Evolutionary conservation across 1,140 invertebrate genomes (phyloP), one percentile per base, ranked within the genome.

Genomic region (Drosophila ambigua): DNA sequence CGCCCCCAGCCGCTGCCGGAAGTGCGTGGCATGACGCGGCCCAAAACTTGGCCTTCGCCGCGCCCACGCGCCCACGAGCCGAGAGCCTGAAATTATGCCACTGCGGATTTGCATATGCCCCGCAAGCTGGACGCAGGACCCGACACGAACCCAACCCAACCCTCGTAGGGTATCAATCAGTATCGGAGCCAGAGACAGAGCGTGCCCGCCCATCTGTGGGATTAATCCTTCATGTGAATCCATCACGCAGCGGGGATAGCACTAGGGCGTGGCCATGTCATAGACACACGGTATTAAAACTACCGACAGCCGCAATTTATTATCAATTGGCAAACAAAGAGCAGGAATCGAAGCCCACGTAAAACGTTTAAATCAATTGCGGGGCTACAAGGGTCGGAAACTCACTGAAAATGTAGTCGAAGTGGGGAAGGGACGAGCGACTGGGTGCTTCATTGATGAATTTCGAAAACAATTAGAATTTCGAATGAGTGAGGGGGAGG

Each of bases 391-490:
- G 24, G 35, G 11, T 2, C 20, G 44, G 51, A 48, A 60, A 44
- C 55, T 45, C 53, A 59, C 58, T 65, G 72, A 48, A 65, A 20
- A 20, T 20, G 20, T 20, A 20, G 20, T 20, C 20, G 2, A 20
- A 1, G 20, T 20, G 20, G 28, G 15, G n/a, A 16, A 16, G 24
- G 57, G 28, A n/a, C 48, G 52, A 39, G 50, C 43, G 61, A 67
- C 60, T 63, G 50, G n/a, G 13, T 43, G 50, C n/a, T 57, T 41
- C 64, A 84, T 79, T 84, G 80, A 84, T 80, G 80, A 84, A 84
- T 84, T 80, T 61, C 59, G 48, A 75, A 81, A 88, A 83, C 83
- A 88, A 88, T 88, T 88, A 88, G 83, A 88, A 88, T 88, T 88
- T 88, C 65, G 79, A 83, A 88, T 88, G 84, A 79, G 53, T 45